Conservation (phyloP, 92 coral and sea anemone genomes). For the Scolanthus callimorphus region DNA sequence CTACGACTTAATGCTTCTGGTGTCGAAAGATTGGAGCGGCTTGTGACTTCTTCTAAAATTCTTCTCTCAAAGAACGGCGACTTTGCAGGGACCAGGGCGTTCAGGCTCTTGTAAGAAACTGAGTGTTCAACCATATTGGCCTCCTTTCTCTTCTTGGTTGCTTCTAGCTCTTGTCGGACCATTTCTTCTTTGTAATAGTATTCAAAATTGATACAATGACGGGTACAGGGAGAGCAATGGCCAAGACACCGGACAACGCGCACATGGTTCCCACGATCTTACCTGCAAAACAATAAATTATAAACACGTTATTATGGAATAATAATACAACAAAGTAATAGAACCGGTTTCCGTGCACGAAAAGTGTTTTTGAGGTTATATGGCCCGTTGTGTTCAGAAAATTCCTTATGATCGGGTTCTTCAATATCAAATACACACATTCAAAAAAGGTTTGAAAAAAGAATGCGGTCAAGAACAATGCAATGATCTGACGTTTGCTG, state of each 20-base stretch:
- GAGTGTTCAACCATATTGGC: slow-evolving; percentile 24
- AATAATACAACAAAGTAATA: too few species aligned
- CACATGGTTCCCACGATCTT: slow-evolving; percentile 87
- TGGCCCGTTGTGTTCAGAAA: too few species aligned
- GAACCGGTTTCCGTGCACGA: too few species aligned
- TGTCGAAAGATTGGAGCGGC: slow-evolving; percentile 18
- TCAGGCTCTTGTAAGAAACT: slow-evolving; percentile 55
- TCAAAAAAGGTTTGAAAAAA: too few species aligned
- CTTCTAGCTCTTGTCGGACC: slow-evolving; percentile 25
- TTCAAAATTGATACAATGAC: slow-evolving; percentile 95
- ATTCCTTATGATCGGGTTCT: too few species aligned
- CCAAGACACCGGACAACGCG: slow-evolving; percentile 90
- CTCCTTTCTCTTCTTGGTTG: slow-evolving; percentile 16
- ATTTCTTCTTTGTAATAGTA: slow-evolving; percentile 92
- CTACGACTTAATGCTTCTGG: slow-evolving; percentile 27
- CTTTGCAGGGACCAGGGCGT: slow-evolving; percentile 52
- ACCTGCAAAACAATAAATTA: slow-evolving; percentile 48
- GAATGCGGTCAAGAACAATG: too few species aligned
- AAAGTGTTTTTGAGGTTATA: too few species aligned
- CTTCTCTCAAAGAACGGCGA: slow-evolving; percentile 66
- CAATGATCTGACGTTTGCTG: too few species aligned
- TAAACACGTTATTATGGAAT: too few species aligned
- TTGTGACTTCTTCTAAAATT: not conserved
- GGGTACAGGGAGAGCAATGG: slow-evolving; percentile 97
- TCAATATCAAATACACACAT: too few species aligned